These are phyloP conservation scores for Dendrocincla tyrannina DNA, from an alignment of 2,797 vertebrate species.

Conservation along the genomic window DNA sequence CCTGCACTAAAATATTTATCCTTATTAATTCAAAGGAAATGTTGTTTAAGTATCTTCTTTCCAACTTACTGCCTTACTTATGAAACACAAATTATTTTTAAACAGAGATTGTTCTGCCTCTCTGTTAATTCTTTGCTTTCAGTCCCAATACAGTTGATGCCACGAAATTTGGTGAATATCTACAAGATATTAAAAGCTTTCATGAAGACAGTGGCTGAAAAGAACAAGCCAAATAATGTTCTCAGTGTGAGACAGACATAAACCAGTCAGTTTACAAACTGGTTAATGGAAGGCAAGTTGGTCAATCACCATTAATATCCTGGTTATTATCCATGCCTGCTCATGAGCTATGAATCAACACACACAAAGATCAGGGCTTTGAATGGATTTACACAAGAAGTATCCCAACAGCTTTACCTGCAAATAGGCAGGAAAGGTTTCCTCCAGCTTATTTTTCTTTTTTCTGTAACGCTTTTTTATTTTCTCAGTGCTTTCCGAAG, in stretches of 20 bases:
- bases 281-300: not conserved
- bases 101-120: not conserved
- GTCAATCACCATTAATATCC: not conserved
- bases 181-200: not conserved
- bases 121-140: not conserved
- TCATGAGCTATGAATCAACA: not conserved
- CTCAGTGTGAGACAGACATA: not conserved
- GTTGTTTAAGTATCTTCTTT: not conserved
- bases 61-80: not conserved
- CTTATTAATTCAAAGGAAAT: not conserved
- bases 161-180: not conserved
- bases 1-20: not conserved
- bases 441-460: conserved; percentile 98
- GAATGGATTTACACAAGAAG: not conserved
- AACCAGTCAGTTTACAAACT: not conserved
- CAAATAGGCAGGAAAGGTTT: conserved; percentile 94
- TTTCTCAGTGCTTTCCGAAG: conserved; percentile 90
- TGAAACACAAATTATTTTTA: not conserved
- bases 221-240: not conserved
- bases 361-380: not conserved
- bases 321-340: not conserved
- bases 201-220: not conserved
- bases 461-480: conserved; percentile 97
- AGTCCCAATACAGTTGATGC: not conserved
- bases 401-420: conserved; percentile 79